A percentile compares a stretch with the other conserved stretches of the same genome.
Conservation (phyloP, 2,797 vertebrate species). For the Etheostoma nigrum region DNA sequence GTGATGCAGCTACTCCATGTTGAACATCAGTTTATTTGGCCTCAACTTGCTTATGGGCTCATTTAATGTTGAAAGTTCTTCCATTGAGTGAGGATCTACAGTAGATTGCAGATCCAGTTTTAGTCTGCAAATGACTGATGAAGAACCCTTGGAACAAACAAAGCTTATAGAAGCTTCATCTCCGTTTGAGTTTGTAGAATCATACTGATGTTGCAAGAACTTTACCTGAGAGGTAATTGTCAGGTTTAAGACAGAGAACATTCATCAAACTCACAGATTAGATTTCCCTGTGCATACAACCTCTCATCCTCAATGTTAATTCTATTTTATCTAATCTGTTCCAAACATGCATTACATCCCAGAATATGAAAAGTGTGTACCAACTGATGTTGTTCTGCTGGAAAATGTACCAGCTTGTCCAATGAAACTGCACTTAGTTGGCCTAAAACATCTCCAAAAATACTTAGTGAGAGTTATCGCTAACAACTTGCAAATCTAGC, state of each 20-base stretch:
- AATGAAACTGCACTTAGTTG: background rate
- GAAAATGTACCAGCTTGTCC: background rate
- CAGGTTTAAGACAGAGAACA: conserved; percentile 19
- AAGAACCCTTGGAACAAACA: conserved; percentile 21
- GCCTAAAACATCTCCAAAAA: background rate
- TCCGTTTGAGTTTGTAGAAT: conserved; percentile 3
- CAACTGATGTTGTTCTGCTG: background rate
- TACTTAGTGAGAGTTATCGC: background rate
- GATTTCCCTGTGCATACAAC: conserved; percentile 16
- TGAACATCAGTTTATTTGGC: conserved; percentile 9
- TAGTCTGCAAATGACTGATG: background rate
- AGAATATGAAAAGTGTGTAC: background rate
- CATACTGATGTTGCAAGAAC: conserved; percentile 6
- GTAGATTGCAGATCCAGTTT: conserved; percentile 5
- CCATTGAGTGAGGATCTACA: conserved; percentile 8
- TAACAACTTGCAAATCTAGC: background rate
- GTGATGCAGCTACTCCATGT: conserved; percentile 11
- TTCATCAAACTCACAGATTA: conserved; percentile 36
- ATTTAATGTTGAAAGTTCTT: conserved; percentile 7
- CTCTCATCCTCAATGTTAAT: conserved; percentile 22
- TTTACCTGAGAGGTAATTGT: conserved; percentile 27
- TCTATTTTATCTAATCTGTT: conserved; percentile 23
- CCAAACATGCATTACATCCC: conserved; percentile 1
- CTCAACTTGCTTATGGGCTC: conserved; percentile 28
- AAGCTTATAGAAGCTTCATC: conserved; percentile 23